Percentiles rank a stretch among this genome's conserved stretches.
Evolutionary conservation across 2,888 invertebrate species (phyloP).

Genomic region (Eupithecia centaureata): DNA sequence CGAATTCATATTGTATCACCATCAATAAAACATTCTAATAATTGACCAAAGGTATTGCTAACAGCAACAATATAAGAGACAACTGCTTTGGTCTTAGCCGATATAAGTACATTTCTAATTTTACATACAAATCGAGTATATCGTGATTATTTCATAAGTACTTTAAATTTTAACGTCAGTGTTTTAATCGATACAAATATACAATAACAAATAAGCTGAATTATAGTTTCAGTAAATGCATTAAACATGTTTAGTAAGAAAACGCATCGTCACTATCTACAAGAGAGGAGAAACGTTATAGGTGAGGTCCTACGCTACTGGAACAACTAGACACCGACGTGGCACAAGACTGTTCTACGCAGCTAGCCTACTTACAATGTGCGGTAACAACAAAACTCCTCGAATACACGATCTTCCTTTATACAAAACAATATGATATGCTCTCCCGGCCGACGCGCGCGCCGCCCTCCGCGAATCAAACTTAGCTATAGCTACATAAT

Average conservation of each 20-base stretch:
- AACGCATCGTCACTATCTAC: constrained; percentile 55
- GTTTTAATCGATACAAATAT: constrained; percentile 56
- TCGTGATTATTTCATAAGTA: constrained; percentile 58
- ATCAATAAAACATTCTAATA: constrained; percentile 77
- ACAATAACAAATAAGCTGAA: constrained; percentile 68
- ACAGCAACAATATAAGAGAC: constrained; percentile 73
- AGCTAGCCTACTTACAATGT: constrained; percentile 67
- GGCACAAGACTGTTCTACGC: constrained; percentile 68
- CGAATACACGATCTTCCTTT: constrained; percentile 58
- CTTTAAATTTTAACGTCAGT: constrained; percentile 49
- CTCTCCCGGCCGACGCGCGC: constrained; percentile 51
- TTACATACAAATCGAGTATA: constrained; percentile 63
- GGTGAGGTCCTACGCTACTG: constrained; percentile 64
- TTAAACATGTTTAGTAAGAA: constrained; percentile 50
- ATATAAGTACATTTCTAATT: constrained; percentile 70
- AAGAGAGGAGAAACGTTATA: constrained; percentile 54
- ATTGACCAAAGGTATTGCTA: constrained; percentile 83
- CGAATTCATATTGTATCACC: constrained; percentile 69
- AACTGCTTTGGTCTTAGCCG: constrained; percentile 78
- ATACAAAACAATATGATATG: constrained; percentile 77
- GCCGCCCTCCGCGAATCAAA: constrained; percentile 51
- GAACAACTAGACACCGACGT: constrained; percentile 75
- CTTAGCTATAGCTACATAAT: constrained; percentile 64
- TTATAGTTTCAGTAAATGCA: constrained; percentile 69
- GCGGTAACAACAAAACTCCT: constrained; percentile 67